Evolutionary conservation across 2,113 vertebrate genomes (phyloP).

Genomic region (Psephotus haematonotus): DNA sequence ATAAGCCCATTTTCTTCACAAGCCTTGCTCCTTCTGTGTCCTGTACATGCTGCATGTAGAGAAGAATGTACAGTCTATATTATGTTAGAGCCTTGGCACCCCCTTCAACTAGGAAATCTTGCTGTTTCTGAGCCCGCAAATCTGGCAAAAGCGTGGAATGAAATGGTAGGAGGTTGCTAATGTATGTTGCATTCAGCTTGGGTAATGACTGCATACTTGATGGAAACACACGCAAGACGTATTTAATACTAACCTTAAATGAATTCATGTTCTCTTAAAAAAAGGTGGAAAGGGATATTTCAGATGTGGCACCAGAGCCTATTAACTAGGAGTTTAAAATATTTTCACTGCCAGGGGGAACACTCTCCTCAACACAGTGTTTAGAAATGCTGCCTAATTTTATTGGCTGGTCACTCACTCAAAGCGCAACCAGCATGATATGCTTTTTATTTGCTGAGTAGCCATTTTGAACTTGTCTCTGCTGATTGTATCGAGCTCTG

Average conservation of each 20-base stretch:
- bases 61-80: not conserved
- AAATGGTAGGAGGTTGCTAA: not conserved
- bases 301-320: not conserved
- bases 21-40: not conserved
- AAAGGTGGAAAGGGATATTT: not conserved
- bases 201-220: rapidly evolving
- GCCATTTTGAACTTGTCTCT: slow-evolving; percentile 67
- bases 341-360: not conserved
- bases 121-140: not conserved
- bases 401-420: slow-evolving; percentile 5
- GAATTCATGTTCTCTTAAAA: not conserved
- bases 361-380: not conserved
- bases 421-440: slow-evolving; percentile 37
- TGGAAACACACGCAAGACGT: not conserved
- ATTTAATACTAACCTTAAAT: not conserved
- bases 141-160: not conserved
- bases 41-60: not conserved
- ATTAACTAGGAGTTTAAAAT: not conserved
- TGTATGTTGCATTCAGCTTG: not conserved
- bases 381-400: slow-evolving; percentile 27
- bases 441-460: slow-evolving; percentile 60
- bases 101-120: not conserved
- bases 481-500: slow-evolving; percentile 63
- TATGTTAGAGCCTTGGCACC: not conserved
- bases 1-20: not conserved